Percentiles rank a stretch among this genome's conserved stretches.
phyloP scores from a whole-genome alignment of 2,888 invertebrate genomes.

The Gnatocerus cornutus region DNA sequence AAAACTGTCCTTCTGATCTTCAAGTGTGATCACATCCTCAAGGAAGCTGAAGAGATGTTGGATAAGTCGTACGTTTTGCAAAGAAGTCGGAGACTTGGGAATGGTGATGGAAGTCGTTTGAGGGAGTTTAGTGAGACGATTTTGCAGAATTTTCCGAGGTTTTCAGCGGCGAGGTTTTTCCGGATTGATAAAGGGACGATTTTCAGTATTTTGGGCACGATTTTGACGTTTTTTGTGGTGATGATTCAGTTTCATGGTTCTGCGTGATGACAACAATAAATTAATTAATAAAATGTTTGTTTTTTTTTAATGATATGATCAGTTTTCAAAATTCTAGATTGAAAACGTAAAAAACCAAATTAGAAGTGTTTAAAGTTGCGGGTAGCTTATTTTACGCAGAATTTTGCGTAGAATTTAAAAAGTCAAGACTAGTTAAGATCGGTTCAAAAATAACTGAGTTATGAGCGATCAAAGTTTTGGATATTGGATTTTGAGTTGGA shows the following conservation, averaged over 20 bases:
- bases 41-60: background rate
- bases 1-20: background rate
- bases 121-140: conserved; percentile 7
- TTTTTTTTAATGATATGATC: too few species aligned
- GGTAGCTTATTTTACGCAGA: too few species aligned
- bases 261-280: too few species aligned
- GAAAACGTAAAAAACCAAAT: too few species aligned
- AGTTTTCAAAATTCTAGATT: too few species aligned
- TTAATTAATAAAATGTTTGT: too few species aligned
- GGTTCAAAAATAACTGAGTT: too few species aligned
- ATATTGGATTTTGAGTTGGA: too few species aligned
- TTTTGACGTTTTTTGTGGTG: conserved; percentile 8
- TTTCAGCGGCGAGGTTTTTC: conserved; percentile 20
- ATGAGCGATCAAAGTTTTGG: too few species aligned
- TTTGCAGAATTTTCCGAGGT: conserved; percentile 16
- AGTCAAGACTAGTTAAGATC: too few species aligned
- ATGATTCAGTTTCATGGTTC: conserved; percentile 24
- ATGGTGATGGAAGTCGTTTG: background rate
- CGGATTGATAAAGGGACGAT: conserved; percentile 8
- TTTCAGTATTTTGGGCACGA: conserved; percentile 14
- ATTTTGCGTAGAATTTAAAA: too few species aligned
- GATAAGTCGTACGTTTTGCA: background rate
- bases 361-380: too few species aligned
- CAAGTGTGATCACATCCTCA: background rate
- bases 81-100: background rate